These are phyloP conservation scores for Heliconius himera DNA, from an alignment of 1,140 invertebrate genomes.

Conservation along the genomic window DNA sequence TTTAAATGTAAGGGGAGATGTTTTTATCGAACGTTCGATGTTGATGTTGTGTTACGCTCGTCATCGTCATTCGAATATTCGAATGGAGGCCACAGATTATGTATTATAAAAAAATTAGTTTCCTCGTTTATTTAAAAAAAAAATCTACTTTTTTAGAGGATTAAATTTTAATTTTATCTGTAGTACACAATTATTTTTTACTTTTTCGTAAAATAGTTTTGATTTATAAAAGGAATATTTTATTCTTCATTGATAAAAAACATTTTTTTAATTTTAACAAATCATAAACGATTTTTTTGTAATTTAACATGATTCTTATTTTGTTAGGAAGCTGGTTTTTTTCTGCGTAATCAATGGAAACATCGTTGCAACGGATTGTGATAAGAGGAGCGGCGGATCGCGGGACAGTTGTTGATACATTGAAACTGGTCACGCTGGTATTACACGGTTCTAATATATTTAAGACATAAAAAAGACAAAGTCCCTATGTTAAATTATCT, in stretches of 20 bases:
- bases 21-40: constrained; percentile 66
- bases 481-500: too few relatives aligned
- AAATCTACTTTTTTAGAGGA: background rate
- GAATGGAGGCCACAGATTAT: background rate
- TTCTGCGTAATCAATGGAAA: background rate
- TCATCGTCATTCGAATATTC: background rate
- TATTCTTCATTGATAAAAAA: too few relatives aligned
- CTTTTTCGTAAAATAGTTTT: too few relatives aligned
- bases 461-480: background rate
- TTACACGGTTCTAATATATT: background rate
- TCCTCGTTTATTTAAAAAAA: background rate
- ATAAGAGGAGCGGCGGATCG: constrained; percentile 60
- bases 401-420: constrained; percentile 31
- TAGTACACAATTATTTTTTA: too few relatives aligned
- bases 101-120: background rate
- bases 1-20: constrained; percentile 47
- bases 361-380: constrained; percentile 68
- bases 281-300: too few relatives aligned
- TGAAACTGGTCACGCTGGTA: constrained; percentile 18
- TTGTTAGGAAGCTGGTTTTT: background rate
- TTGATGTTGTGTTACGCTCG: background rate
- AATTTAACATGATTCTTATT: too few relatives aligned
- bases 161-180: too few relatives aligned
- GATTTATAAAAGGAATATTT: too few relatives aligned
- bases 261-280: too few relatives aligned